Base-by-base conservation (phyloP, 2,797 vertebrate genomes). In the Iguana delicatissima region DNA sequence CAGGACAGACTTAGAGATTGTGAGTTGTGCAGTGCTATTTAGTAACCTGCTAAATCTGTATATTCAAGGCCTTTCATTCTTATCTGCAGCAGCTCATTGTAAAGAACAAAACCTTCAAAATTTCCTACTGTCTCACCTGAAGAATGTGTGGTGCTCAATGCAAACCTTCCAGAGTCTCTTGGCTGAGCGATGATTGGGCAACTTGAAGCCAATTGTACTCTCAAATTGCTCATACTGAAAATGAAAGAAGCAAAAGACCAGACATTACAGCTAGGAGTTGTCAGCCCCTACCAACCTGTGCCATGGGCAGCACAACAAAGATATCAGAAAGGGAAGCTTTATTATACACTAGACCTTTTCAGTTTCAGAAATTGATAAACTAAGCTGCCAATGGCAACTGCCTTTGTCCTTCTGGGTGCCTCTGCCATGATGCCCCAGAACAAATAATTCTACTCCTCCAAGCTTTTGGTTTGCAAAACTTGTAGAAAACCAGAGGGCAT, bases 121-220 rank as follows among this genome's bases (percentile, higher is more conserved):
- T 32, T 57, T 26, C 22, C 57, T 38, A 55, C 14, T 42, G 59
- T 86, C 97, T 98, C 96, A 99, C 99, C 99, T 98, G 97, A 99
- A 99, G 96, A 99, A 99, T 0, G 99, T 99, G 96, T 99, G 99
- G 94, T 99, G 99, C 94, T 99, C 99, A 1, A 99, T 99, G 98
- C 99, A 99, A 97, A 99, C 99, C 95, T 99, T 99, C 99, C 99
- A 99, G 88, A 99, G 97, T 91, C 98, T 98, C 97, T 99, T 99
- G 89, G 99, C 99, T 0, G 99, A 98, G 95, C 99, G 98, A 96
- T 99, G 99, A 97, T 99, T 99, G 26, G 99, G 98, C 91, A 99
- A 98, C 96, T 99, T 99, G 95, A 99, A 99, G 91, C 99, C 99
- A 29, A 99, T 99, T 55, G 99, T 99, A 95, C 99, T 99, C 96